Conservation (phyloP, 2,888 invertebrate species). For the Incurvaria masculella region DNA sequence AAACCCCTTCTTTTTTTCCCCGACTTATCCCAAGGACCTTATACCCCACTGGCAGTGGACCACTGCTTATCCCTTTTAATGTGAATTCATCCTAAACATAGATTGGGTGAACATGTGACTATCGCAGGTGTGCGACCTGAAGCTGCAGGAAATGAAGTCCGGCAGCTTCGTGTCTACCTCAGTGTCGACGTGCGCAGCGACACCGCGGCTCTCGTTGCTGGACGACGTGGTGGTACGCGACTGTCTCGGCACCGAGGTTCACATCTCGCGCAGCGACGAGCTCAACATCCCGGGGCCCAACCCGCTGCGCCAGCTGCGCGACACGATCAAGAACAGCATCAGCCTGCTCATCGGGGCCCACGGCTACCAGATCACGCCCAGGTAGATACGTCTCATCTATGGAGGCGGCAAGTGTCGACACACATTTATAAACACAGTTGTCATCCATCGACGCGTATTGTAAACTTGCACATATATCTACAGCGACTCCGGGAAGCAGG, state of each 20-base stretch:
- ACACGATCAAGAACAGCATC: slow-evolving; percentile 45
- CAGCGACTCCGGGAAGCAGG: neutral
- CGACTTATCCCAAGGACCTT: too few species aligned
- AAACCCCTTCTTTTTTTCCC: too few species aligned
- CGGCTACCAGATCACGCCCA: slow-evolving; percentile 19
- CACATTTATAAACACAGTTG: too few species aligned
- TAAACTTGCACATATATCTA: too few species aligned
- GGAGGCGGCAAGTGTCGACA: too few species aligned
- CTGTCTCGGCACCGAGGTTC: slow-evolving; percentile 40
- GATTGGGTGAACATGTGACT: too few species aligned
- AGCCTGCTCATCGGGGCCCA: slow-evolving; percentile 41
- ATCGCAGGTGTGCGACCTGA: slow-evolving; percentile 40
- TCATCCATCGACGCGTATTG: too few species aligned
- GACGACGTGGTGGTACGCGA: slow-evolving; percentile 31
- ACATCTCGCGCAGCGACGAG: slow-evolving; percentile 40
- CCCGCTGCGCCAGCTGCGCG: slow-evolving; percentile 40
- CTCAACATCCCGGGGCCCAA: slow-evolving; percentile 34
- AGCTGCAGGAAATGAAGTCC: slow-evolving; percentile 36
- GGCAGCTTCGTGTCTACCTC: slow-evolving; percentile 17
- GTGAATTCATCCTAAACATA: too few species aligned
- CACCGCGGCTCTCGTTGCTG: slow-evolving; percentile 23
- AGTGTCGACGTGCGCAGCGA: too few species aligned
- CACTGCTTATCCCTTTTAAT: too few species aligned
- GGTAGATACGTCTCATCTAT: too few species aligned
- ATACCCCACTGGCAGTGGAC: too few species aligned